phyloP scores from a whole-genome alignment of 2,797 vertebrate genomes.

The Pelobates cultripes region DNA sequence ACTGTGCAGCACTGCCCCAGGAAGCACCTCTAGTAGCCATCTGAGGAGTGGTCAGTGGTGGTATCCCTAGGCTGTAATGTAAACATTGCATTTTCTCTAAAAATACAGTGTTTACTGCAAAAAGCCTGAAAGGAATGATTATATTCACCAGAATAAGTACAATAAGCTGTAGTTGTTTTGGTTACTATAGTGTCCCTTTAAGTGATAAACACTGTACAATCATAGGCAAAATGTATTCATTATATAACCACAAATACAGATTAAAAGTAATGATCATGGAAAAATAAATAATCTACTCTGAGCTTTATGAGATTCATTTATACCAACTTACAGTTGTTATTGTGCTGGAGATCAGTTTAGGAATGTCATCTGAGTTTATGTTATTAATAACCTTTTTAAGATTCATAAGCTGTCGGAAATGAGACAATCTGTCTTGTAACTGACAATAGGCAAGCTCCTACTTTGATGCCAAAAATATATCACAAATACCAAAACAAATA shows the following conservation, averaged over 20 bases:
- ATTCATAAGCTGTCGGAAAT: constrained; percentile 5
- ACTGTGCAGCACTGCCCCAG: no score
- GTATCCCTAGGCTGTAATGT: no score
- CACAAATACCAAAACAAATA: constrained; percentile 1
- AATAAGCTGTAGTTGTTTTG: no score
- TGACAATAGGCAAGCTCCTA: constrained; percentile 2
- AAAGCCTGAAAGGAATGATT: no score
- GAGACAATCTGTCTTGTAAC: background rate
- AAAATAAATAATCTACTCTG: background rate
- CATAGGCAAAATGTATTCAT: no score
- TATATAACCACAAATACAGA: background rate
- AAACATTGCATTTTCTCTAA: no score
- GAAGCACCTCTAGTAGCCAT: no score
- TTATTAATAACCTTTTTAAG: constrained; percentile 5
- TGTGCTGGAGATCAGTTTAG: background rate
- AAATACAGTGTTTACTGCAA: no score
- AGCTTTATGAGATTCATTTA: background rate
- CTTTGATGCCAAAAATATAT: background rate
- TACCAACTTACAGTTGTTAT: background rate
- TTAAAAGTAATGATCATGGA: background rate
- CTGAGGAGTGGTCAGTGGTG: no score
- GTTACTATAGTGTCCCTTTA: no score
- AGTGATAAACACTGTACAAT: no score
- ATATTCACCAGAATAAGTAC: no score
- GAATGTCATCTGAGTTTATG: background rate